Conservation (phyloP, 2,113 vertebrate species). For the Dromas ardeola region DNA sequence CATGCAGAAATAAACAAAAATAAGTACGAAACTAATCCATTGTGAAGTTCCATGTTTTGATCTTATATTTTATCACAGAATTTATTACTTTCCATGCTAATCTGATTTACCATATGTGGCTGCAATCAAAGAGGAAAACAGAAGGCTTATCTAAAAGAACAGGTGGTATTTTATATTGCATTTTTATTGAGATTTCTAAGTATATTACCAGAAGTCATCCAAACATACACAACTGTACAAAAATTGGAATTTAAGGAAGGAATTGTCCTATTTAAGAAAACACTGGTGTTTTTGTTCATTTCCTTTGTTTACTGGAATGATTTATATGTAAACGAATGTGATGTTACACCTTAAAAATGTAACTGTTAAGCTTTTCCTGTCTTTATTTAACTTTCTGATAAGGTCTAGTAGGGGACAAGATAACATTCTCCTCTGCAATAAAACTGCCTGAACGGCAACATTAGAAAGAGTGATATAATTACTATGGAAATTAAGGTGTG, state of each 20-base stretch:
- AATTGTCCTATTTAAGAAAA: not conserved
- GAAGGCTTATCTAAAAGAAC: constrained; percentile 26
- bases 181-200: not conserved
- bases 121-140: not conserved
- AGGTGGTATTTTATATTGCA: not conserved
- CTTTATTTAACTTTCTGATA: not conserved
- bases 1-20: not conserved
- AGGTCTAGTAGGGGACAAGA: not conserved
- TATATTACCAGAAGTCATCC: not conserved
- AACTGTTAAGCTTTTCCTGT: not conserved
- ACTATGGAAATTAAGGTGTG: not conserved
- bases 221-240: not conserved
- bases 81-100: not conserved
- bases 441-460: not conserved
- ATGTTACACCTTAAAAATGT: not conserved
- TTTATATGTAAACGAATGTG: not conserved
- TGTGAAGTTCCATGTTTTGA: not conserved
- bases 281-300: not conserved
- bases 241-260: not conserved
- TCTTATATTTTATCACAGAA: not conserved
- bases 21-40: not conserved
- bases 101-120: not conserved
- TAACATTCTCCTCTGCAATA: not conserved
- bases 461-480: not conserved
- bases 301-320: not conserved